phyloP scores from a whole-genome alignment of 2,888 invertebrate species.

The Cryptosula pallasiana region DNA sequence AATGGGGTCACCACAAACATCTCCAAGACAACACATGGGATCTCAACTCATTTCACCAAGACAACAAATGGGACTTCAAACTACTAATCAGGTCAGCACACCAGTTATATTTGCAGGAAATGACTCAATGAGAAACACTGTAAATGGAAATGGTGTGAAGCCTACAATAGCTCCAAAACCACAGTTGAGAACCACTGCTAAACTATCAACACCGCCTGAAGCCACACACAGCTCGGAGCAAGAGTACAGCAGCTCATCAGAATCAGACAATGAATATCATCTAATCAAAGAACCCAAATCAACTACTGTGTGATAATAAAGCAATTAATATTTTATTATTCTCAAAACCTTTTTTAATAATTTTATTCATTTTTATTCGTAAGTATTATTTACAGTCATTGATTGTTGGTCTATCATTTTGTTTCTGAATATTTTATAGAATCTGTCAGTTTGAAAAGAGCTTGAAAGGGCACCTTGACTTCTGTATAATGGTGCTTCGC shows the following conservation, averaged over 20 bases:
- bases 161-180: constrained; percentile 16
- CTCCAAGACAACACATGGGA: too few species aligned
- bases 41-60: background rate
- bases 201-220: background rate
- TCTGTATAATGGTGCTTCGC: background rate
- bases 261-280: background rate
- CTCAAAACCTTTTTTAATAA: too few species aligned
- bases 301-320: background rate
- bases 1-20: background rate
- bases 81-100: background rate
- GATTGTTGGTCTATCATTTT: background rate
- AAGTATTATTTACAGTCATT: too few species aligned
- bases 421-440: background rate
- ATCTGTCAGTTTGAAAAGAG: background rate
- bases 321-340: too few species aligned
- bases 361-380: too few species aligned
- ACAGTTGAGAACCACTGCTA: background rate
- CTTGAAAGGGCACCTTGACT: background rate
- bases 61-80: background rate
- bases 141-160: background rate
- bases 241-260: background rate
- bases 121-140: background rate
- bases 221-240: background rate
- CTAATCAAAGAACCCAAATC: constrained; percentile 6
- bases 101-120: too few species aligned